Evolutionary conservation across 2,888 invertebrate genomes (phyloP).

Genomic region (Boloria selene): DNA sequence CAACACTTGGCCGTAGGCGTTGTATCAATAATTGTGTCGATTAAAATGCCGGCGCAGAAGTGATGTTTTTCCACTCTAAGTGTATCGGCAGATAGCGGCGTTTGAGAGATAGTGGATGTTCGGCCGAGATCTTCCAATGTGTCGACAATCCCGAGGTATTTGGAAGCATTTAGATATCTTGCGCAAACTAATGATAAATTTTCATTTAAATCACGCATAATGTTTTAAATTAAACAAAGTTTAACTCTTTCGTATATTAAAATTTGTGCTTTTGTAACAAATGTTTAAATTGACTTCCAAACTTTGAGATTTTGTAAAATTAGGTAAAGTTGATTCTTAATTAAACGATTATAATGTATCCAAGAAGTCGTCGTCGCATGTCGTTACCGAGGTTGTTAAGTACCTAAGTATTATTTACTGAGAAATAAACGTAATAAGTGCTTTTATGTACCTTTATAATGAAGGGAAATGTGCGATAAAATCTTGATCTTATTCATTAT

Average conservation of each 20-base stretch:
- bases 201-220: slow-evolving; percentile 10
- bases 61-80: slow-evolving; percentile 39
- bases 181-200: slow-evolving; percentile 19
- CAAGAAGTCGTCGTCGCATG: no score
- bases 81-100: slow-evolving; percentile 33
- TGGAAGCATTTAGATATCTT: slow-evolving; percentile 29
- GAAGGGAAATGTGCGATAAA: no score
- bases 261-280: no score
- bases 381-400: no score
- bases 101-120: slow-evolving; percentile 22
- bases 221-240: slow-evolving; percentile 6
- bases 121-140: slow-evolving; percentile 19
- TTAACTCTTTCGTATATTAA: neutral
- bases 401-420: no score
- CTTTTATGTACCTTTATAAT: no score
- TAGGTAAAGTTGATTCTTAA: no score
- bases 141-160: slow-evolving; percentile 25
- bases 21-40: slow-evolving; percentile 59
- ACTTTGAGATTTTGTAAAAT: no score
- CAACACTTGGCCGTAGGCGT: slow-evolving; percentile 42
- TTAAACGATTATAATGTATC: no score
- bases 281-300: no score
- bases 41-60: slow-evolving; percentile 42
- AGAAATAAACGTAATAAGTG: no score
- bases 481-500: no score